These are phyloP conservation scores for Epinephelus malabaricus DNA, from an alignment of 2,797 vertebrate species.

Conservation along the genomic window DNA sequence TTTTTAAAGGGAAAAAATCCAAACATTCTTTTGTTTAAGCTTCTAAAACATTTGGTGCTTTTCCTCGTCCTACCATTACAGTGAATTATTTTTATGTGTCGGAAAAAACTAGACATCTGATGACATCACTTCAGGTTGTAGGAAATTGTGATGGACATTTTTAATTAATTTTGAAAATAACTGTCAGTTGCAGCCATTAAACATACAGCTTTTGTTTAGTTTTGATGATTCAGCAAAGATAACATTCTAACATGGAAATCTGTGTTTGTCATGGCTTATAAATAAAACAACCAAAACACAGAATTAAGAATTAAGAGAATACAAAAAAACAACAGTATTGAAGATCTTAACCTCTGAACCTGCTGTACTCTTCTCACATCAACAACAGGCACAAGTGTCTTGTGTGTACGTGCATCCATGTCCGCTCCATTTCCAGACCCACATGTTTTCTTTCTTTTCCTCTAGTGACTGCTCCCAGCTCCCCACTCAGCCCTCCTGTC, in stretches of 20 bases:
- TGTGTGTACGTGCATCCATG: neutral
- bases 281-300: neutral
- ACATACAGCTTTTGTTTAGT: neutral
- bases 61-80: neutral
- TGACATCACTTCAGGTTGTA: neutral
- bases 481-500: conserved; percentile 92
- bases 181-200: neutral
- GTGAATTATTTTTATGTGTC: neutral
- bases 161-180: neutral
- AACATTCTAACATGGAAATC: neutral
- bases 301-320: neutral
- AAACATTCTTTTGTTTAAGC: neutral
- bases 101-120: neutral
- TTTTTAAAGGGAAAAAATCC: neutral
- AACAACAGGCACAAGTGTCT: neutral
- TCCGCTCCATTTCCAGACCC: conserved; percentile 14
- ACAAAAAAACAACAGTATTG: neutral
- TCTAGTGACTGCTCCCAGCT: conserved; percentile 97
- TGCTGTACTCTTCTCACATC: neutral
- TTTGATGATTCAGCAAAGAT: neutral
- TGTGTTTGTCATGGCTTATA: neutral
- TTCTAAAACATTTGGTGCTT: neutral
- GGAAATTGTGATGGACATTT: neutral
- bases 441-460: conserved; percentile 22
- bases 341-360: neutral